Evolutionary conservation across 2,113 vertebrate genomes (phyloP).

Genomic region (Struthidea cinerea): DNA sequence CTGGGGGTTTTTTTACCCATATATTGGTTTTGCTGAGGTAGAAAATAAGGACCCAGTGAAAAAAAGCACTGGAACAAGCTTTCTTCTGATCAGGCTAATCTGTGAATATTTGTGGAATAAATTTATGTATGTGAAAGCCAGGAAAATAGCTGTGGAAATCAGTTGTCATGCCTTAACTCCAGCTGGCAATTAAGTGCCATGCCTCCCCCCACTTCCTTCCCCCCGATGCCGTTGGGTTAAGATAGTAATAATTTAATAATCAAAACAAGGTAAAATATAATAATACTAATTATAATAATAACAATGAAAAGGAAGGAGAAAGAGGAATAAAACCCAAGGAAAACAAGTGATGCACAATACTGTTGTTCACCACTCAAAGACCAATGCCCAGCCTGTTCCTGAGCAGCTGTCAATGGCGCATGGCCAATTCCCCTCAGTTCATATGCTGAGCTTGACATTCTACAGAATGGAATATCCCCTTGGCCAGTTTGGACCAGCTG

Average conservation of each 20-base stretch:
- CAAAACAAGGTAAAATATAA: neutral
- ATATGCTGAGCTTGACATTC: neutral
- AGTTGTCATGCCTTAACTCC: neutral
- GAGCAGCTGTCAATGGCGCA: neutral
- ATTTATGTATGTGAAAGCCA: neutral
- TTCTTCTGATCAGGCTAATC: neutral
- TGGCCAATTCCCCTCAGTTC: neutral
- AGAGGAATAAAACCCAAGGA: neutral
- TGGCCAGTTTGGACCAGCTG: neutral
- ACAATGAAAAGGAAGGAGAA: neutral
- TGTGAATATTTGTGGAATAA: neutral
- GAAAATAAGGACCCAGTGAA: neutral
- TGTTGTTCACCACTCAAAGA: fast-evolving
- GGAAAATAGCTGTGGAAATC: neutral
- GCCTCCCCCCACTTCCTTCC: fast-evolving
- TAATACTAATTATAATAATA: neutral
- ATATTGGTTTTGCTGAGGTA: neutral
- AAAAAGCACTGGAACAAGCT: neutral
- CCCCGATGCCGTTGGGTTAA: neutral
- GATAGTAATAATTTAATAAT: neutral
- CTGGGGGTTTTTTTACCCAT: neutral
- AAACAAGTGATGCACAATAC: neutral
- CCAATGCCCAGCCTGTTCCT: neutral
- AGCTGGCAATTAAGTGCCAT: neutral
- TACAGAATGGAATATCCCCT: neutral